Evolutionary conservation across 2,113 vertebrate species (phyloP).

Genomic region (Garra rufa): DNA sequence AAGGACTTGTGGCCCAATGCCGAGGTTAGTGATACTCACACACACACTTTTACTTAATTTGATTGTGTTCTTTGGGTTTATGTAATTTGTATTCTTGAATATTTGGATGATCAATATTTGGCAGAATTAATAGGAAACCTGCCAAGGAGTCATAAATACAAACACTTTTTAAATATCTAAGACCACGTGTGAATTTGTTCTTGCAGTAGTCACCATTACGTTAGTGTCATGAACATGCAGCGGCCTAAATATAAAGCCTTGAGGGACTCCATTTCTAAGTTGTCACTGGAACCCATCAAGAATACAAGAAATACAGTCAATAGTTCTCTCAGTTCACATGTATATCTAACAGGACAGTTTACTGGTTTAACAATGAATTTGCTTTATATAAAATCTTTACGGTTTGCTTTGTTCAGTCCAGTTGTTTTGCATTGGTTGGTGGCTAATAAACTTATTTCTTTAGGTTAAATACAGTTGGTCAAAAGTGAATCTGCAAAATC

Average conservation of each 20-base stretch:
- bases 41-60: not conserved
- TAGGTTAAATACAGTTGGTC: no score
- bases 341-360: not conserved
- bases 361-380: not conserved
- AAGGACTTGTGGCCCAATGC: conserved; percentile 96
- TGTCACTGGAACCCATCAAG: not conserved
- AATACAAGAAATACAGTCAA: not conserved
- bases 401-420: not conserved
- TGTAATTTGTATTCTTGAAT: not conserved
- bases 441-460: not conserved
- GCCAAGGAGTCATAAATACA: not conserved
- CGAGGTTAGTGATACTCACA: conserved; percentile 75
- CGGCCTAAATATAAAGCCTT: not conserved
- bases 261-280: not conserved
- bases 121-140: not conserved
- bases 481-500: no score
- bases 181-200: not conserved
- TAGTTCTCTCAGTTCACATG: not conserved
- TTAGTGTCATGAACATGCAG: not conserved
- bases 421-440: not conserved
- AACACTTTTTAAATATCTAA: not conserved
- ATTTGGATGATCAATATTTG: not conserved
- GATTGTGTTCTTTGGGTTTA: not conserved
- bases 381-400: not conserved
- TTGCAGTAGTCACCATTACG: not conserved